Evolutionary conservation across 1,140 invertebrate species (phyloP).

Genomic region (Drosophila novamexicana): DNA sequence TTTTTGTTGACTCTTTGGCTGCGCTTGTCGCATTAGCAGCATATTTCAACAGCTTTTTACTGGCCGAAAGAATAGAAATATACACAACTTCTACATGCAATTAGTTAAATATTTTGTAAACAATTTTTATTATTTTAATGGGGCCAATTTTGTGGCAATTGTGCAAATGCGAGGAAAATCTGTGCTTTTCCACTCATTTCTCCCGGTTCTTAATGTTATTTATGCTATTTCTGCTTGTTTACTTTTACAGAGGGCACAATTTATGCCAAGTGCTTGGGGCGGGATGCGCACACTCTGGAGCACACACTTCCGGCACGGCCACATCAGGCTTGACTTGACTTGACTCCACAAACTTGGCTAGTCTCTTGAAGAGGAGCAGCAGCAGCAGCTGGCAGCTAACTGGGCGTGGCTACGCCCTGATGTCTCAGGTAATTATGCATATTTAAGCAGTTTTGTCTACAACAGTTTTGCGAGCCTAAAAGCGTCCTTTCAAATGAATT

Average conservation of each 20-base stretch:
- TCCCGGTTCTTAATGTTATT: slow-evolving; percentile 14
- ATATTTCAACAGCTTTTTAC: slow-evolving; percentile 71
- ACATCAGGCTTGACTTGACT: slow-evolving; percentile 22
- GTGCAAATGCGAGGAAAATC: slow-evolving; percentile 20
- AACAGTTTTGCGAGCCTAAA: slow-evolving; percentile 73
- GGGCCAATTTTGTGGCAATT: slow-evolving; percentile 27
- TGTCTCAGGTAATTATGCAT: slow-evolving; percentile 80
- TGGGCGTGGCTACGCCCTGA: slow-evolving; percentile 19
- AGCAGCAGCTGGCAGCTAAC: background rate
- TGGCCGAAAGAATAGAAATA: slow-evolving; percentile 3
- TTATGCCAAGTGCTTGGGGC: slow-evolving; percentile 44
- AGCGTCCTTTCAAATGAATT: slow-evolving; percentile 80
- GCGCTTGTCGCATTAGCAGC: slow-evolving; percentile 65
- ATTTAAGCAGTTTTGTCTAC: slow-evolving; percentile 83
- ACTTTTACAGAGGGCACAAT: slow-evolving; percentile 39
- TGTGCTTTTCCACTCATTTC: slow-evolving; percentile 13
- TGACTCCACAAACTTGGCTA: slow-evolving; percentile 21
- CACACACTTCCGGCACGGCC: slow-evolving; percentile 49
- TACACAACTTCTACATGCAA: slow-evolving; percentile 1
- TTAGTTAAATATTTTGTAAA: slow-evolving; percentile 38
- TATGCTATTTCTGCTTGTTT: slow-evolving; percentile 46
- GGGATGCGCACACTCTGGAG: slow-evolving; percentile 27
- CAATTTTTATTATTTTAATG: slow-evolving; percentile 30
- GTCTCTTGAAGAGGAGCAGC: background rate
- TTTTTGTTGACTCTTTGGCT: slow-evolving; percentile 27